Conservation (phyloP, 2,797 vertebrate genomes). For the Tenualosa ilisha region DNA sequence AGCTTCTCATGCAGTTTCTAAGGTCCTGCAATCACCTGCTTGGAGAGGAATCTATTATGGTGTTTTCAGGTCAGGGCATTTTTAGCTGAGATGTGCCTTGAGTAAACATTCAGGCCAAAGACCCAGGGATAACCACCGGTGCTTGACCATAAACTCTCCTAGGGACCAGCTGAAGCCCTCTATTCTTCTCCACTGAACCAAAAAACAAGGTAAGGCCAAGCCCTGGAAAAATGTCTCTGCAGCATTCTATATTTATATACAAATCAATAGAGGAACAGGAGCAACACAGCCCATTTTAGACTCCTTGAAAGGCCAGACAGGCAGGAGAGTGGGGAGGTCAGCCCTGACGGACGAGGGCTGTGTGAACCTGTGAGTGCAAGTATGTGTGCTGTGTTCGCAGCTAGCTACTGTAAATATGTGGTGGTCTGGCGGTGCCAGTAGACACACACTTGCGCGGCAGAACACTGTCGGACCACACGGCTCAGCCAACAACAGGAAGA, state of each 20-base stretch:
- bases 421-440: neutral
- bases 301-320: neutral
- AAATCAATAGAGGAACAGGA: constrained; percentile 16
- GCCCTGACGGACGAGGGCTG: neutral
- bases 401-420: neutral
- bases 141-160: neutral
- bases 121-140: neutral
- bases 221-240: neutral
- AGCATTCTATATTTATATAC: constrained; percentile 1
- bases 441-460: neutral
- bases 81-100: neutral
- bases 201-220: constrained; percentile 2
- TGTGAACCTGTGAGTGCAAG: neutral
- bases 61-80: neutral
- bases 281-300: neutral
- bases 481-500: neutral
- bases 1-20: too few species aligned
- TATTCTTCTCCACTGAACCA: neutral
- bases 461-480: neutral
- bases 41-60: neutral
- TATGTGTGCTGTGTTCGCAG: neutral
- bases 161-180: neutral
- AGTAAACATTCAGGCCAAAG: neutral
- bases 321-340: neutral
- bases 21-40: neutral